These are phyloP conservation scores for Drosophila subquinaria DNA, from an alignment of 2,888 invertebrate genomes.

Conservation along the genomic window DNA sequence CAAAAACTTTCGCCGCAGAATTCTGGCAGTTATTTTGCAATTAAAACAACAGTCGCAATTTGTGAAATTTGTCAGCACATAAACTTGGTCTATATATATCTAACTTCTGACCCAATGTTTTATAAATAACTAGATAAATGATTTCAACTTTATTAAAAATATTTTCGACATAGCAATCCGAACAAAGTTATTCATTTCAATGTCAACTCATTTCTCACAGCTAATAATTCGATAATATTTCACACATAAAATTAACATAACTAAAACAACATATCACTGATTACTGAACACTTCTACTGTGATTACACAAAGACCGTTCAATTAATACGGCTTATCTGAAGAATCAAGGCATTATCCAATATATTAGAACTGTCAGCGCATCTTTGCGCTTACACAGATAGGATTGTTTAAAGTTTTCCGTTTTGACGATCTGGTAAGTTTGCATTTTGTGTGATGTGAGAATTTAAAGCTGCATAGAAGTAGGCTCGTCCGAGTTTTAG, in stretches of 20 bases:
- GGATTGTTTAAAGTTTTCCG: neutral
- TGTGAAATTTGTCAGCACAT: slow-evolving; percentile 5
- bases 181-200: neutral
- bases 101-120: neutral
- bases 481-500: neutral
- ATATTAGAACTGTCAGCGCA: neutral
- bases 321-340: neutral
- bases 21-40: slow-evolving; percentile 20
- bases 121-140: neutral
- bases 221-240: slow-evolving; percentile 16
- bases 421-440: slow-evolving; percentile 31
- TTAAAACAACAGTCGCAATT: slow-evolving; percentile 14
- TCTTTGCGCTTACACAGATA: neutral
- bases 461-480: neutral
- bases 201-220: slow-evolving; percentile 29
- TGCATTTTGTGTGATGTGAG: neutral
- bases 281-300: slow-evolving; percentile 4
- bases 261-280: slow-evolving; percentile 19
- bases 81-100: slow-evolving; percentile 1
- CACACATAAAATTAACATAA: slow-evolving; percentile 32
- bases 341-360: neutral
- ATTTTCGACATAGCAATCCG: slow-evolving; percentile 29
- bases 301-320: neutral
- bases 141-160: neutral
- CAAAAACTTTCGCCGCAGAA: slow-evolving; percentile 24